These are phyloP conservation scores for Larimichthys polyactis DNA, from an alignment of 2,113 vertebrate species.

Conservation along the genomic window DNA sequence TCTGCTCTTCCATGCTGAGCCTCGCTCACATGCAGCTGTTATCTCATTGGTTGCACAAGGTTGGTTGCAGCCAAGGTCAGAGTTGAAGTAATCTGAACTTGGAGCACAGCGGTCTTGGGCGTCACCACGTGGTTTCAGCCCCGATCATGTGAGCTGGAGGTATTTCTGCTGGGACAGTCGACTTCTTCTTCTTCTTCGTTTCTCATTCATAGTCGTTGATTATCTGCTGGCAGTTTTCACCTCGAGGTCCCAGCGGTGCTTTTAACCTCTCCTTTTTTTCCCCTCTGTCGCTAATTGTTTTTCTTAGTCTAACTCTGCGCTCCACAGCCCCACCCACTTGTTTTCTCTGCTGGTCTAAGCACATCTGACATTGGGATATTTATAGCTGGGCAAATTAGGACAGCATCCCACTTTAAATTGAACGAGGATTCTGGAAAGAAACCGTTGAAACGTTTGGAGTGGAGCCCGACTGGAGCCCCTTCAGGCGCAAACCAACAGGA, in stretches of 20 bases:
- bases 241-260: neutral
- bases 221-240: neutral
- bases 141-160: too few relatives aligned
- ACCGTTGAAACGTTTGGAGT: neutral
- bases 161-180: too few relatives aligned
- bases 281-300: neutral
- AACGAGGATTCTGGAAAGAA: conserved; percentile 32
- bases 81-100: too few relatives aligned
- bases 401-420: conserved; percentile 51
- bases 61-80: too few relatives aligned
- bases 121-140: too few relatives aligned
- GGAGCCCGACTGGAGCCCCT: conserved; percentile 1
- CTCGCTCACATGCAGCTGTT: too few relatives aligned
- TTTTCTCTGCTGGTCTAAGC: conserved; percentile 41
- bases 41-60: too few relatives aligned
- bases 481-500: conserved; percentile 18
- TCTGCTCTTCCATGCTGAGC: too few relatives aligned
- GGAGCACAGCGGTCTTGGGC: too few relatives aligned
- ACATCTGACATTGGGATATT: conserved; percentile 67
- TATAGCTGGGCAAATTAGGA: conserved; percentile 75
- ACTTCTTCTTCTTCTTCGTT: too few relatives aligned
- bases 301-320: neutral
- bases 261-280: neutral
- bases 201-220: neutral
- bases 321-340: too few relatives aligned